These are phyloP conservation scores for Parazoanthus swiftii DNA, from an alignment of 92 coral and sea anemone genomes.

Conservation along the genomic window DNA sequence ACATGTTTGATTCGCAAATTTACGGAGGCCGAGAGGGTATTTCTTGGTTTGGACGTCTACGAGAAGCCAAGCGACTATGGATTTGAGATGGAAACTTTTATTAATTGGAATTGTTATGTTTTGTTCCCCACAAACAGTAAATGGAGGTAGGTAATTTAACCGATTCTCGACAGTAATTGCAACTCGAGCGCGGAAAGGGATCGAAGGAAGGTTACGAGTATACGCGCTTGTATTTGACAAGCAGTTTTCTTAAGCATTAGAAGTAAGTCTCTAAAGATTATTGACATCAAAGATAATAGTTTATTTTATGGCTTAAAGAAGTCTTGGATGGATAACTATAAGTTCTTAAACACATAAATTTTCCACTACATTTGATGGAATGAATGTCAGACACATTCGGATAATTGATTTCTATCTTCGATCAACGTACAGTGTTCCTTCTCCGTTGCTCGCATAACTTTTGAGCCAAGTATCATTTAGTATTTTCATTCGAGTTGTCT, in stretches of 20 bases:
- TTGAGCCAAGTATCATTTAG: neutral
- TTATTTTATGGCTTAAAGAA: constrained; percentile 2
- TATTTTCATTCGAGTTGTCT: neutral
- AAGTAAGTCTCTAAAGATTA: constrained; percentile 38
- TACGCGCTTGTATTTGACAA: constrained; percentile 34
- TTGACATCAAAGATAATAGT: constrained; percentile 30
- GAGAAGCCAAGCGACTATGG: constrained; percentile 13
- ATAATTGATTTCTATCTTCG: neutral
- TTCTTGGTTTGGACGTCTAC: constrained; percentile 17
- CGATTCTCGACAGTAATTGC: neutral
- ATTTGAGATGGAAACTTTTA: constrained; percentile 10
- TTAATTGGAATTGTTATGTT: neutral
- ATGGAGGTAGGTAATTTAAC: constrained; percentile 11
- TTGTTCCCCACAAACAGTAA: constrained; percentile 4
- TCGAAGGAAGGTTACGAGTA: neutral
- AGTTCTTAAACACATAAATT: neutral
- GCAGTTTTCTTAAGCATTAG: constrained; percentile 45
- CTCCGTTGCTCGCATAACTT: neutral
- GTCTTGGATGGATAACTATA: neutral
- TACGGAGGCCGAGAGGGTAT: neutral
- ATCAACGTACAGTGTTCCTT: too few species aligned
- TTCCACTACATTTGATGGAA: neutral
- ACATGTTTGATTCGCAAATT: constrained; percentile 40
- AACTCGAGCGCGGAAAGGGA: neutral
- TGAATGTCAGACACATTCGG: neutral